Evolutionary conservation across 2,797 vertebrate genomes (phyloP).

Genomic region (Coracias cyanogaster): DNA sequence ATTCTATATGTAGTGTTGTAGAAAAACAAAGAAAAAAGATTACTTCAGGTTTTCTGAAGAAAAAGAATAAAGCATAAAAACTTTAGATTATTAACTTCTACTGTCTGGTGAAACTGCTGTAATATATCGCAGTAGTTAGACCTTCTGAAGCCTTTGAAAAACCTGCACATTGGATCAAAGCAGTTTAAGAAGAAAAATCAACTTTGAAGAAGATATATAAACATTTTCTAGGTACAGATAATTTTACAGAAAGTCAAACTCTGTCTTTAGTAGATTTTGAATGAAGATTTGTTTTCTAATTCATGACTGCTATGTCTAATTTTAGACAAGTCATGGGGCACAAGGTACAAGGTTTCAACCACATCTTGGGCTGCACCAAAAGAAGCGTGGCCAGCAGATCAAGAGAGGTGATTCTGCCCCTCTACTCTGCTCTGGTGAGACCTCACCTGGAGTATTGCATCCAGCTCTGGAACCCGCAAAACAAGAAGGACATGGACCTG

Average conservation of each 20-base stretch:
- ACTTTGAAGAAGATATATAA: neutral
- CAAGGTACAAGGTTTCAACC: neutral
- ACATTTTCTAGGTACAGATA: neutral
- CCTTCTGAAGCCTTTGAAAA: conserved; percentile 1
- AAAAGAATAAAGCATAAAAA: neutral
- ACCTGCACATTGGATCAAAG: neutral
- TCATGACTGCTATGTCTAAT: neutral
- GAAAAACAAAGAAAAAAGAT: neutral
- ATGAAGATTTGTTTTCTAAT: neutral
- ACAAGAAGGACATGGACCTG: too few species aligned
- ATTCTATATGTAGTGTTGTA: neutral
- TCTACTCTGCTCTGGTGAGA: too few species aligned
- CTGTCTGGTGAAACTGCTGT: neutral
- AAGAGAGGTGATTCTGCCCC: too few species aligned
- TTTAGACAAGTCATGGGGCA: neutral
- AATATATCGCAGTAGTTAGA: conserved; percentile 25
- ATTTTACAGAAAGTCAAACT: neutral
- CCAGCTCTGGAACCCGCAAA: too few species aligned
- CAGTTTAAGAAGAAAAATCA: neutral
- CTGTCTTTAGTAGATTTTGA: neutral
- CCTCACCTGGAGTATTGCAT: too few species aligned
- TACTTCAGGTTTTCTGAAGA: neutral
- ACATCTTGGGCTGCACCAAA: too few species aligned
- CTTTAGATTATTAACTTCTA: neutral
- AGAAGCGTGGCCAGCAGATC: too few species aligned